Evolutionary conservation across 2,888 invertebrate species (phyloP).

Genomic region (Coelinius sp.): DNA sequence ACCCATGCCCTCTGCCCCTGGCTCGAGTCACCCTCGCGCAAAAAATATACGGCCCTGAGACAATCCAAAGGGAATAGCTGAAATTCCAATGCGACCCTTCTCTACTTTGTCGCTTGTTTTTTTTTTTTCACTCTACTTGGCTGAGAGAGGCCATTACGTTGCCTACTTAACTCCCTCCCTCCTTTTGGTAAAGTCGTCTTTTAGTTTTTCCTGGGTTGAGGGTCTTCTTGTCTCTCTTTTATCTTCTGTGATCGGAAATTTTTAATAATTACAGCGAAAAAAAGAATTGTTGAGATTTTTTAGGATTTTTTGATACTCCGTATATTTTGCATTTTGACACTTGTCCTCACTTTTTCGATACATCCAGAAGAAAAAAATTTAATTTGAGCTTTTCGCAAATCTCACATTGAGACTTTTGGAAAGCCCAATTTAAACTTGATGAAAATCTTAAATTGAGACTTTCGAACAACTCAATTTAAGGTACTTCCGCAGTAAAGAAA

Average conservation of each 20-base stretch:
- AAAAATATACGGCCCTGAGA: conserved; percentile 62
- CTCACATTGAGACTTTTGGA: no score
- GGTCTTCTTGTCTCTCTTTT: background rate
- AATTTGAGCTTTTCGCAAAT: no score
- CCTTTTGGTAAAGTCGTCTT: conserved; percentile 36
- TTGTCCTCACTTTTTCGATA: no score
- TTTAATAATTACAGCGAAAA: conserved; percentile 34
- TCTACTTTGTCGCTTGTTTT: conserved; percentile 40
- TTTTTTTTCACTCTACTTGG: conserved; percentile 38
- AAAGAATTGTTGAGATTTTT: background rate
- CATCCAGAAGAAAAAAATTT: no score
- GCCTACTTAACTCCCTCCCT: conserved; percentile 38
- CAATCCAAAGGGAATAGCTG: conserved; percentile 64
- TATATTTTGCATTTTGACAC: no score
- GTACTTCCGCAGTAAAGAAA: no score
- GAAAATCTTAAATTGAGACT: no score
- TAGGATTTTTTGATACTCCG: background rate
- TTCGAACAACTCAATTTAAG: no score
- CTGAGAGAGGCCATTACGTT: conserved; percentile 41
- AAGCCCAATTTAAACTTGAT: no score
- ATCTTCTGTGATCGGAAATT: conserved; percentile 8
- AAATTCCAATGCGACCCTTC: conserved; percentile 61
- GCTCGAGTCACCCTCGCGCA: conserved; percentile 36
- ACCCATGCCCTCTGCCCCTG: conserved; percentile 12
- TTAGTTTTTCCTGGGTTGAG: conserved; percentile 31